Conservation (phyloP, 1,140 invertebrate genomes). For the Drosophila subobscura region DNA sequence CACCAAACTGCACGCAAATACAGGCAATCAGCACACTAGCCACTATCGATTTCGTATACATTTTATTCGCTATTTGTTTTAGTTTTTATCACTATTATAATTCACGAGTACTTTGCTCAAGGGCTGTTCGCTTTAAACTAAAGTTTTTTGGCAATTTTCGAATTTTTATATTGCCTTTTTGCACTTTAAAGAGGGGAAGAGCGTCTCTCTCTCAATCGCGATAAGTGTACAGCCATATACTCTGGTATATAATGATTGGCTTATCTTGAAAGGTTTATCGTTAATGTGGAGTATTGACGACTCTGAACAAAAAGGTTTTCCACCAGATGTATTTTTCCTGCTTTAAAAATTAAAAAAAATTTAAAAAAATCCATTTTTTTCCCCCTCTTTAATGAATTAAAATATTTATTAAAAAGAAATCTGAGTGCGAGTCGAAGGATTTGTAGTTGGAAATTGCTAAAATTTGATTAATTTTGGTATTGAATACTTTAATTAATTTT, state of each 20-base stretch:
- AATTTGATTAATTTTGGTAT: no score
- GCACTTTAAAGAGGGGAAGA: not conserved
- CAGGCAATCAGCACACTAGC: slow-evolving; percentile 42
- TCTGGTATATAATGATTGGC: not conserved
- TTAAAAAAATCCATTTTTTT: no score
- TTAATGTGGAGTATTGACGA: not conserved
- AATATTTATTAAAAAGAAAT: no score
- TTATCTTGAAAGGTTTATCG: slow-evolving; percentile 25
- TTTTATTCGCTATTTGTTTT: slow-evolving; percentile 1
- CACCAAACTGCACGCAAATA: slow-evolving; percentile 50
- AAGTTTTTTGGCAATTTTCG: not conserved
- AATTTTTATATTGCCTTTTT: slow-evolving; percentile 27
- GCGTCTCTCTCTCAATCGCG: not conserved
- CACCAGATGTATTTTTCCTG: no score
- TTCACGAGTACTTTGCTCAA: not conserved
- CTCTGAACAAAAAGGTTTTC: not conserved
- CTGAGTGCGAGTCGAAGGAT: no score
- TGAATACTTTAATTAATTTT: no score
- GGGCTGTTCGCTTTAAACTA: slow-evolving; percentile 14
- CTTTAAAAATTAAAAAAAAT: no score
- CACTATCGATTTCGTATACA: slow-evolving; percentile 45
- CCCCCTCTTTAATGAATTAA: no score
- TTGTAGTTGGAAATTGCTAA: no score
- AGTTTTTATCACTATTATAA: not conserved
- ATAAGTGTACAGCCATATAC: slow-evolving; percentile 23